A percentile compares a stretch with the other conserved stretches of the same genome.
Evolutionary conservation across 1,140 invertebrate genomes (phyloP).

Genomic region (Plutomurus gul): DNA sequence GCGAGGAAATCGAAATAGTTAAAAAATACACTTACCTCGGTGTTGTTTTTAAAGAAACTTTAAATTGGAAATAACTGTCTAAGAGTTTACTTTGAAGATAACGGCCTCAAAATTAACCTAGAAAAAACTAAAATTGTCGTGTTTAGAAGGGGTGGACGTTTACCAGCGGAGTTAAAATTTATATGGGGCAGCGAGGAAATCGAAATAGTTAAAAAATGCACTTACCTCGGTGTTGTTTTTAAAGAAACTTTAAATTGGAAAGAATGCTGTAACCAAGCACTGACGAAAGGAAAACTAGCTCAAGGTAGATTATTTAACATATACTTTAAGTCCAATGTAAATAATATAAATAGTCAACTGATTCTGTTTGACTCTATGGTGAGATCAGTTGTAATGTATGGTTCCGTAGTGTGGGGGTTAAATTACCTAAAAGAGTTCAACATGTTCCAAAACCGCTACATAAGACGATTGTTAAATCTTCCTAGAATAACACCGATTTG

Average conservation of each 20-base stretch:
- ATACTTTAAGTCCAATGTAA: neutral
- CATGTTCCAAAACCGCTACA: neutral
- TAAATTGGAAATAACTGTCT: neutral
- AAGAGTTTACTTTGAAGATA: neutral
- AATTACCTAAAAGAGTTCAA: neutral
- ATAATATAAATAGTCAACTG: neutral
- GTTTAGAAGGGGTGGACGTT: neutral
- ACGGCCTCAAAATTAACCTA: neutral
- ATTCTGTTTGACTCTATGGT: neutral
- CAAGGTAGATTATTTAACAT: neutral
- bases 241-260: neutral
- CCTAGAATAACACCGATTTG: no score
- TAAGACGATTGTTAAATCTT: neutral
- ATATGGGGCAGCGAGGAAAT: neutral
- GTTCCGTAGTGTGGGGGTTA: neutral
- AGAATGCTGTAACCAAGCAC: neutral
- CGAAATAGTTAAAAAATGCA: neutral
- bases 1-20: neutral
- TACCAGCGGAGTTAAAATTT: neutral
- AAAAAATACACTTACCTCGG: neutral
- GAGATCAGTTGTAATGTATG: neutral
- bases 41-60: neutral
- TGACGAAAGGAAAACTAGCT: neutral
- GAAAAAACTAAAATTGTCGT: no score
- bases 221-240: neutral